phyloP scores from a whole-genome alignment of 2,113 vertebrate species.

The Struthidea cinerea region DNA sequence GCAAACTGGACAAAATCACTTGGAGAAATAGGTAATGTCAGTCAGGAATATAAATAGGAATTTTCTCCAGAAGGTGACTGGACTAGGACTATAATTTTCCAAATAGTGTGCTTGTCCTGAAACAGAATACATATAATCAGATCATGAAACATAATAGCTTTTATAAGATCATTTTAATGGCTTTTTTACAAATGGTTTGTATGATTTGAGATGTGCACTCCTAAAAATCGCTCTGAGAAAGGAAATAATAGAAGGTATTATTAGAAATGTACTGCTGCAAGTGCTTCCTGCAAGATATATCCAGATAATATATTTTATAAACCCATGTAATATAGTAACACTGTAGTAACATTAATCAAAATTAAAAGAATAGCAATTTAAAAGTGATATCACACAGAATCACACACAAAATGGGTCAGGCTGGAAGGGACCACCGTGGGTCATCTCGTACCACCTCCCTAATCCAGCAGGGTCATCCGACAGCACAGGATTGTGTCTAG shows the following conservation, averaged over 20 bases:
- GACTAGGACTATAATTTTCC: conserved; percentile 4
- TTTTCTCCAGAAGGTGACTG: not conserved
- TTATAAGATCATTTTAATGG: not conserved
- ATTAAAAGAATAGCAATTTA: not conserved
- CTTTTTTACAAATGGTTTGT: not conserved
- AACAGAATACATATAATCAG: not conserved
- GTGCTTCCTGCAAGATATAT: not conserved
- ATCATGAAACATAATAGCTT: not conserved
- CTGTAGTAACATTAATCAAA: not conserved
- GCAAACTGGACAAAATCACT: conserved; percentile 5
- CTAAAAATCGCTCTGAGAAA: not conserved
- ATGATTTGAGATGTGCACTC: not conserved
- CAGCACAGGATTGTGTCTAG: not conserved
- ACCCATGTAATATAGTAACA: not conserved
- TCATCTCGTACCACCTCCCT: not conserved
- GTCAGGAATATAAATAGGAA: not conserved
- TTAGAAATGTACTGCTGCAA: not conserved
- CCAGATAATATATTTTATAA: not conserved
- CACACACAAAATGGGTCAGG: not conserved
- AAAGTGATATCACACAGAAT: not conserved
- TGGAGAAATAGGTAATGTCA: not conserved
- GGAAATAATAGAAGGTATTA: not conserved
- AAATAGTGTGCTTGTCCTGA: not conserved
- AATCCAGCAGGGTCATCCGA: not conserved
- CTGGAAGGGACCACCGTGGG: not conserved